Evolutionary conservation across 2,888 invertebrate genomes (phyloP), one percentile per base, ranked within the genome.

Genomic region (Drosophila paranaensis): DNA sequence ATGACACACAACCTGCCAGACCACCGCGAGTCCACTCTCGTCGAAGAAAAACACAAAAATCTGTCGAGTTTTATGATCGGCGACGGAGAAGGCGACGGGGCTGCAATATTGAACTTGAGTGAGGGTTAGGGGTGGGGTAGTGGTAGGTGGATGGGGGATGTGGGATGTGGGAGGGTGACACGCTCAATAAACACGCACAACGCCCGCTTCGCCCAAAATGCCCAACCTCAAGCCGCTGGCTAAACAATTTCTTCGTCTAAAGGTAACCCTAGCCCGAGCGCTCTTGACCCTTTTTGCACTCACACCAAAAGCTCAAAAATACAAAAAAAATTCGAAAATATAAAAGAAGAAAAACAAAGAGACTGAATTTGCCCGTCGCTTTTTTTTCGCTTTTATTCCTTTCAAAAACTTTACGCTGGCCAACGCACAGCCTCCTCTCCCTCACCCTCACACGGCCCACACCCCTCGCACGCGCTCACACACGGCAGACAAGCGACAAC

Each of bases 271-370:
- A 56, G 64, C 48, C 56, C 55, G 13, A 74, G 63, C 84, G 87
- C 89, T 86, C 89, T 86, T 86, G 89, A 86, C 86, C 86, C 86
- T 86, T 89, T 88, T 84, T 78, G 46, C 60, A 70, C 89, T 54
- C 89, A 77, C 60, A 48, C 78, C 76, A 74, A 56, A 30, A 16
- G 53, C 42, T 43, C 33, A 33, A 5, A 33, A 20, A 35, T 27
- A n/a, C 27, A 45, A 10, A 13, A 35, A 16, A 20, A n/a, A 46
- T 14, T 20, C 6, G 14, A 20, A 51, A 25, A 37, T 37, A 53
- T 37, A 58, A 30, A 54, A 40, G 54, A 40, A n/a, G 25, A 62
- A 62, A 65, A 51, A 39, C 48, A 66, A 74, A 68, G 48, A 27
- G 71, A 74, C 62, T 46, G 66, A 78, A 55, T 51, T 60, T 53